Base-by-base conservation (phyloP, 2,113 vertebrate genomes). In the Nansenia antarctica region DNA sequence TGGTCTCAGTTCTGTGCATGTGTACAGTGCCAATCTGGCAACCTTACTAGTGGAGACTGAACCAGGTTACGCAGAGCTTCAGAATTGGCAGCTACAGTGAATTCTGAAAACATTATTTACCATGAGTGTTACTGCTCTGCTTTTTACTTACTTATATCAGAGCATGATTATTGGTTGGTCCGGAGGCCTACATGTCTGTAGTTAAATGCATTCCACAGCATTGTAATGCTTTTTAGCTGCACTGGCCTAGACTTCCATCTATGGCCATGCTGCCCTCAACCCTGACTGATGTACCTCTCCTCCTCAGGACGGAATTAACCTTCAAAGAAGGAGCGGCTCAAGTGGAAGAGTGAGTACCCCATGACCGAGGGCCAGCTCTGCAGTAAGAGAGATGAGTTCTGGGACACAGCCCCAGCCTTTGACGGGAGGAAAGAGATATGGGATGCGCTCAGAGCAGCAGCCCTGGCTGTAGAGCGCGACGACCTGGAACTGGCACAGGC, bases 391-490 rank as follows among this genome's bases (percentile, higher is more conserved):
- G 97, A 98, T 0, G 97, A 99, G 76, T 99, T 99, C 75, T 99
- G 97, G 97, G 96, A 99, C 75, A 99, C 96, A 0, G 96, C 96
- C 0, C 97, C 96, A 0, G 96, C 96, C 61, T 99, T 98, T 0
- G 96, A 98, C 39, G 97, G 97, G 62, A 94, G 96, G 54, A 98
- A 98, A 84, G 96, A 99, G 90, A 99, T 99, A 89, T 99, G 97
- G 97, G 97, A 99, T 0, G 97, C 96, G 3, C 93, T 99, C 57
- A 94, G 95, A 86, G 97, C 97, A 0, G 97, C 96, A 0, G 95
- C 95, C 42, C 92, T 94, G 1, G 97, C 96, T 0, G 92, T 92
- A 0, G 97, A 98, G 85, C 93, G 93, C 82, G 98, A 95, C 0
- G 95, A 99, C 89, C 95, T 96, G 12, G 93, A 95, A 81, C 89